Evolutionary conservation across 92 coral and sea anemone genomes (phyloP).

Genomic region (Zoanthus sansibaricus): DNA sequence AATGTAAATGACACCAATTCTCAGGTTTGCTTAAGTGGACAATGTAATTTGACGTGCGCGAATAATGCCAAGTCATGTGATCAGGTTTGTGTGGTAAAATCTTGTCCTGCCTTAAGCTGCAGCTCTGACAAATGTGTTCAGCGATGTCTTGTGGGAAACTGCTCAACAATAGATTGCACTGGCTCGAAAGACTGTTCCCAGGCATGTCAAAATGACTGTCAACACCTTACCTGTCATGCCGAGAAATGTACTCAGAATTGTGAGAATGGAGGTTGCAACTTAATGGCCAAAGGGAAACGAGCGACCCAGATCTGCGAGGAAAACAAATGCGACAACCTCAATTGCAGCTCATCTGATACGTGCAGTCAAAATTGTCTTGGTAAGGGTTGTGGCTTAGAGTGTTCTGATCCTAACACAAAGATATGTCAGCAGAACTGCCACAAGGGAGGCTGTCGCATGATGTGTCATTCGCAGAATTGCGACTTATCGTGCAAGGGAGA

Average conservation of each 20-base stretch:
- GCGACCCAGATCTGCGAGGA: slow-evolving; percentile 40
- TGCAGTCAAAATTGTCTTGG: slow-evolving; percentile 32
- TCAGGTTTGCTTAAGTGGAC: slow-evolving; percentile 33
- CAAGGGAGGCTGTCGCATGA: slow-evolving; percentile 24
- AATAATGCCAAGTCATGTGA: slow-evolving; percentile 14
- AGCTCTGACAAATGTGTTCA: slow-evolving; percentile 40
- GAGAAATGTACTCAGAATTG: slow-evolving; percentile 36
- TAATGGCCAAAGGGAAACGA: slow-evolving; percentile 12
- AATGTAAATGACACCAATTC: not conserved
- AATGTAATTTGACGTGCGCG: slow-evolving; percentile 13
- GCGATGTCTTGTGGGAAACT: slow-evolving; percentile 44
- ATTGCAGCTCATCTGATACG: slow-evolving; percentile 26
- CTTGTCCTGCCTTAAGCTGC: slow-evolving; percentile 31
- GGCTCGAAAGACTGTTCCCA: slow-evolving; percentile 40
- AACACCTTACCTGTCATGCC: slow-evolving; percentile 28
- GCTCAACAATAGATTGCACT: slow-evolving; percentile 25
- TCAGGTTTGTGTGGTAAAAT: slow-evolving; percentile 34
- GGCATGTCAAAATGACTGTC: slow-evolving; percentile 34
- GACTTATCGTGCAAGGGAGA: slow-evolving; percentile 26
- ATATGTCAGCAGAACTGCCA: slow-evolving; percentile 26
- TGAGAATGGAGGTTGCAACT: slow-evolving; percentile 33
- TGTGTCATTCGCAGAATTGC: slow-evolving; percentile 26
- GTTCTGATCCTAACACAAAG: not conserved
- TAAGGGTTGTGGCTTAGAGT: slow-evolving; percentile 25
- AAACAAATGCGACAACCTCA: slow-evolving; percentile 17